These are phyloP conservation scores for Heptranchias perlo DNA, from an alignment of 2,113 vertebrate species.

Conservation along the genomic window DNA sequence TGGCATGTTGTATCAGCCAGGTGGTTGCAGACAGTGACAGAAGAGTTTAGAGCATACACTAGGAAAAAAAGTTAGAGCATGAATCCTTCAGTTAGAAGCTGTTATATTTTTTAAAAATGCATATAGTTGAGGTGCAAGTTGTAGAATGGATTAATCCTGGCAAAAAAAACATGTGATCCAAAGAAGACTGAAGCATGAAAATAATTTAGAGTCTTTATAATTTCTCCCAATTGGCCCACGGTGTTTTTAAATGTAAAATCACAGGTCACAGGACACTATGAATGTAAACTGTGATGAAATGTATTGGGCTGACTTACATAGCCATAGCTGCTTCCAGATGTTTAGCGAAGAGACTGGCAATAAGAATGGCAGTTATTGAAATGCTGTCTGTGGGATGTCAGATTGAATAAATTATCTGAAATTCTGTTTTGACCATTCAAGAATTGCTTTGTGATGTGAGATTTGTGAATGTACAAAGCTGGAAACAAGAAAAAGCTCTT, in stretches of 20 bases:
- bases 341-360: background rate
- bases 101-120: background rate
- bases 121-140: background rate
- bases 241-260: background rate
- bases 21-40: background rate
- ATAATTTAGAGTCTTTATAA: too few species aligned
- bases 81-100: background rate
- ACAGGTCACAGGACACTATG: background rate
- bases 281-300: background rate
- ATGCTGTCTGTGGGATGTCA: background rate
- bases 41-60: too few species aligned
- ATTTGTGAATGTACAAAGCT: background rate
- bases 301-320: background rate
- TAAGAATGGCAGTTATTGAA: background rate
- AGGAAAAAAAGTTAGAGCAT: background rate
- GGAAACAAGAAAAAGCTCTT: background rate
- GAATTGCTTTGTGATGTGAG: background rate
- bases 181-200: background rate
- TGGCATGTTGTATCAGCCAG: background rate
- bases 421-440: background rate
- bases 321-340: background rate
- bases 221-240: background rate
- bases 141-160: background rate
- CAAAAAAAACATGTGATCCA: background rate
- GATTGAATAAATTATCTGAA: background rate